Percentiles rank a stretch among this genome's conserved stretches.
Conservation (phyloP, 2,888 invertebrate species). For the Rhamphomyia laevipes region DNA sequence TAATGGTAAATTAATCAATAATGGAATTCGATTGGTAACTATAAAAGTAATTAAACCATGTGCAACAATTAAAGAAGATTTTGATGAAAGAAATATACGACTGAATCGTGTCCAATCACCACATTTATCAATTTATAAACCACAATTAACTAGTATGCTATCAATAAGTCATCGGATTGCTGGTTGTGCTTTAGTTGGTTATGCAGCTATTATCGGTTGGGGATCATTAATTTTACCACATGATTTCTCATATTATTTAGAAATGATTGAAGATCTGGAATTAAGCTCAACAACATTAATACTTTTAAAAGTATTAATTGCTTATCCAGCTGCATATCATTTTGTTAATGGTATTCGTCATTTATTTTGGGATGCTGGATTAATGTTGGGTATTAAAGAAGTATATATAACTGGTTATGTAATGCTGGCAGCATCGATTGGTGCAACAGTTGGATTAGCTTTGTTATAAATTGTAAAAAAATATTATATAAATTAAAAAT, state of each 20-base stretch:
- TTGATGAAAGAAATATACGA: constrained; percentile 55
- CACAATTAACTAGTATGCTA: constrained; percentile 58
- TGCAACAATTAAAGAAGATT: constrained; percentile 36
- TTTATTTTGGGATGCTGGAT: constrained; percentile 65
- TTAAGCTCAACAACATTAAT: constrained; percentile 42
- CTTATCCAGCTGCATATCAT: constrained; percentile 68
- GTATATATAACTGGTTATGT: constrained; percentile 52
- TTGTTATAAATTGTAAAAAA: too few species aligned
- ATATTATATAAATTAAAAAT: too few species aligned
- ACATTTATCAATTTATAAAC: constrained; percentile 64
- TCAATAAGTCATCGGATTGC: constrained; percentile 65
- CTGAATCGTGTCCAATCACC: constrained; percentile 67
- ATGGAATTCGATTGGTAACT: constrained; percentile 28
- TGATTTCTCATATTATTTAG: constrained; percentile 43
- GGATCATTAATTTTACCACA: constrained; percentile 44
- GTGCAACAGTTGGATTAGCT: constrained; percentile 21
- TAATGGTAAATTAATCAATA: too few species aligned
- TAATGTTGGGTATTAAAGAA: constrained; percentile 52
- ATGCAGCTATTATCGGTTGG: constrained; percentile 41
- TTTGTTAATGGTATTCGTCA: constrained; percentile 74
- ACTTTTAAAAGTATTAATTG: constrained; percentile 53
- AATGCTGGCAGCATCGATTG: constrained; percentile 30
- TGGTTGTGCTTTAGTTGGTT: constrained; percentile 47
- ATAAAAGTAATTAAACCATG: constrained; percentile 39
- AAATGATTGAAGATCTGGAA: constrained; percentile 41